A percentile compares a stretch with the other conserved stretches of the same genome.
phyloP scores from a whole-genome alignment of 2,888 invertebrate species.

The Aphelenchoides bicaudatus region DNA sequence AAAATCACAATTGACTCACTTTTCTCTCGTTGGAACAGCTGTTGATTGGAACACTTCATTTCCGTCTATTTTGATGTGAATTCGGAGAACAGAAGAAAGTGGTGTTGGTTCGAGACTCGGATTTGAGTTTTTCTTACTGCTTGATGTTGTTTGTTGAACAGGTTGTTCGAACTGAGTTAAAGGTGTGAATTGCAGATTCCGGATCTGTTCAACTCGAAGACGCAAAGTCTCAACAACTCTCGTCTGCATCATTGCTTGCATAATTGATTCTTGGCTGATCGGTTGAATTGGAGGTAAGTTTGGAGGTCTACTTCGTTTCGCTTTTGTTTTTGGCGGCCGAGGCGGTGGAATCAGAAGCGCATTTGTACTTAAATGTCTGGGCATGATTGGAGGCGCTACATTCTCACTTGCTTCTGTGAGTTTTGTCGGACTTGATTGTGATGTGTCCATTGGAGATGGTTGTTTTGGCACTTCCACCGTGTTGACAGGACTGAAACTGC shows the following conservation, averaged over 20 bases:
- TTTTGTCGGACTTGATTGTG: no score
- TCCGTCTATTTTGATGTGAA: slow-evolving; percentile 20
- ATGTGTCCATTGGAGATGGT: neutral
- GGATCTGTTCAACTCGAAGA: slow-evolving; percentile 10
- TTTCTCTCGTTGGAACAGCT: slow-evolving; percentile 12
- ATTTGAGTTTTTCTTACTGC: neutral
- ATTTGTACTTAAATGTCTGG: neutral
- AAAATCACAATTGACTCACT: slow-evolving; percentile 6
- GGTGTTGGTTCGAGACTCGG: neutral
- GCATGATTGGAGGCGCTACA: neutral
- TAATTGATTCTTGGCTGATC: neutral
- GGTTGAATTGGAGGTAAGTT: slow-evolving; percentile 8
- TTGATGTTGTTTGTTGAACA: neutral
- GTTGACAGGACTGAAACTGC: neutral
- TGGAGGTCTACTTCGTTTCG: slow-evolving; percentile 9
- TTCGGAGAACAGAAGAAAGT: slow-evolving; percentile 15
- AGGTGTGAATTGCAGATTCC: slow-evolving; percentile 7
- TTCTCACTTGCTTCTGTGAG: no score
- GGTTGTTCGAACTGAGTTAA: neutral
- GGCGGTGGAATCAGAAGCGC: neutral
- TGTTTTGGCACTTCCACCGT: neutral
- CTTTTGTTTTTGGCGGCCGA: slow-evolving; percentile 3
- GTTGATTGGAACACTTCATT: slow-evolving; percentile 18
- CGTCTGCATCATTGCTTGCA: neutral
- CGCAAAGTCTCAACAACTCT: slow-evolving; percentile 11